Evolutionary conservation across 2,888 invertebrate genomes (phyloP), one percentile per base, ranked within the genome.

Genomic region (Phengaris arion): DNA sequence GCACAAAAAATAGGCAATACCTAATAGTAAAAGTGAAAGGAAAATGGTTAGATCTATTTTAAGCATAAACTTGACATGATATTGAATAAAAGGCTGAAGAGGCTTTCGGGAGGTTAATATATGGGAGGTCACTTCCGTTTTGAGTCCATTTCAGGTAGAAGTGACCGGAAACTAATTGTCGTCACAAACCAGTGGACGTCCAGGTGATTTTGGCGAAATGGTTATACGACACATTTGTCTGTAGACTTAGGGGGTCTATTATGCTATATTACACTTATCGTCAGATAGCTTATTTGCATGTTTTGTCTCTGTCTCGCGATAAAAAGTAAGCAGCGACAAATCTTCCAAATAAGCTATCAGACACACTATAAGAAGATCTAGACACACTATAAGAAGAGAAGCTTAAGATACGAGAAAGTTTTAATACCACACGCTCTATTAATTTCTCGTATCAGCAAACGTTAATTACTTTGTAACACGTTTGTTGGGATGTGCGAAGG

Each of bases 151-250:
- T 35, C 45, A 64, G 64, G 64, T 64, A 35, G 12, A 12, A 64
- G 35, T 45, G 64, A 64, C 35, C 64, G 64, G 64, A 64, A 64
- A 64, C 35, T 64, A 64, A 64, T 64, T 64, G 64, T 64, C 64
- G 45, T 64, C 35, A 45, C 64, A 64, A 35, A 64, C 64, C 64
- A 64, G 64, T 10, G 13, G 12, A 13, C 35, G 35, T 48, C 2
- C 70, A 48, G n/a, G 22, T 51, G 8, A 8, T 15, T 48, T 15
- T 5, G 70, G 22, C 51, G 51, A 70, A 70, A 15, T 70, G 51
- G 15, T 15, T 6, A 35, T 7, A 6, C 6, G 4, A 13, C 15
- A 22, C 9, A n/a, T 8, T 6, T 48, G 48, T 48, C 48, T 48
- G 6, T 48, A 48, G 2, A 64, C 10, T 35, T 59, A 59, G 3